Conservation (phyloP, 2,888 invertebrate genomes). For the Epicampocera succincta region DNA sequence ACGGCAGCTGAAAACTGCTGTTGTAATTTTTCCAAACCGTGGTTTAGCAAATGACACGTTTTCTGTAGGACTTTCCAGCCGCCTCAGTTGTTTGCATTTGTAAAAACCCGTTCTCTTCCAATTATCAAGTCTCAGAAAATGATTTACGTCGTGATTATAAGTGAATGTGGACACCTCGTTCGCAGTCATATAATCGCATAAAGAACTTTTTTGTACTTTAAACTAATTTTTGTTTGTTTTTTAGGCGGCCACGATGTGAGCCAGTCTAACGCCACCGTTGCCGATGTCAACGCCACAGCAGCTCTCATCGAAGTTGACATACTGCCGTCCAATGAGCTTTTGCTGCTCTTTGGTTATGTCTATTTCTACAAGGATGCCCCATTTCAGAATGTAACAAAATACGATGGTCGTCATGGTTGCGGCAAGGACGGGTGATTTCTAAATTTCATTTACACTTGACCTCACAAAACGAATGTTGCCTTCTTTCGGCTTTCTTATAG, state of each 20-base stretch:
- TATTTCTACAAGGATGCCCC: slow-evolving; percentile 92
- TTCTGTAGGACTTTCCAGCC: too few species aligned
- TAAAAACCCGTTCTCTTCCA: too few species aligned
- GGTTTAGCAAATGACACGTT: too few species aligned
- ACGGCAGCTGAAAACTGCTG: too few species aligned
- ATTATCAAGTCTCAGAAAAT: too few species aligned
- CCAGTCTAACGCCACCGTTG: slow-evolving; percentile 79
- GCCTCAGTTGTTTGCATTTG: too few species aligned
- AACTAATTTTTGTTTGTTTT: not conserved
- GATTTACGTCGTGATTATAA: too few species aligned
- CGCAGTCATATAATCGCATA: too few species aligned
- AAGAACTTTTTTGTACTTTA: too few species aligned
- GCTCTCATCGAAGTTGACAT: slow-evolving; percentile 85
- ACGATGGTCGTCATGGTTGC: slow-evolving; percentile 95
- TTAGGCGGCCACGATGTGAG: slow-evolving; percentile 70
- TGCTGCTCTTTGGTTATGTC: slow-evolving; percentile 94
- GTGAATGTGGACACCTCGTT: too few species aligned
- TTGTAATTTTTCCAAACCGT: too few species aligned
- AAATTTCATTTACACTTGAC: not conserved
- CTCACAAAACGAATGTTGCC: not conserved
- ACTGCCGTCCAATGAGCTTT: slow-evolving; percentile 86
- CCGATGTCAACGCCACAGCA: slow-evolving; percentile 79
- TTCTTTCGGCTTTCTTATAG: slow-evolving; percentile 78
- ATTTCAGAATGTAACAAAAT: slow-evolving; percentile 89
- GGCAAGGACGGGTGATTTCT: slow-evolving; percentile 87